Evolutionary conservation across 2,888 invertebrate species (phyloP), one percentile per base, ranked within the genome.

Genomic region (Tenthredo distinguenda): DNA sequence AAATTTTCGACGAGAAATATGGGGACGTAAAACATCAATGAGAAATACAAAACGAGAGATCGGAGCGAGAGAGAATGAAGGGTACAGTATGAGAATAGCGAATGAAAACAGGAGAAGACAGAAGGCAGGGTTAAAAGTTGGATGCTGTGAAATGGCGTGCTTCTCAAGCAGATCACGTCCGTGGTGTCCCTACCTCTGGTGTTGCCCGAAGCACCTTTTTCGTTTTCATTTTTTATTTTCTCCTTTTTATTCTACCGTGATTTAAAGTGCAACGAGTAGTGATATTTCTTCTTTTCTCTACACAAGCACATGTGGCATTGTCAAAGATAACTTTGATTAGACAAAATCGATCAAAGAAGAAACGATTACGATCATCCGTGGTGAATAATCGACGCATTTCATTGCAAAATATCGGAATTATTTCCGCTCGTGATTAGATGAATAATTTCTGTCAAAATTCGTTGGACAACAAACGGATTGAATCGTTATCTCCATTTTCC

Each of bases 1-100:
- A 85, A 86, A 86, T 82, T 82, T 81, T 10, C 5, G 43, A 86
- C 83, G 81, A 50, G 74, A 86, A 86, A 86, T 84, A 85, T 72
- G 68, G 12, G 10, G 84, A 21, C 62, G 81, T 18, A 15, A 37
- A 55, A 18, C n/a, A 55, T 77, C 55, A 21, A 62, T 43, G 47
- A 40, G 81, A 26, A 65, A 65, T 81, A 55, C 37, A n/a, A 65
- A 62, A 62, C 40, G 37, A 43, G 18, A 37, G 21, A 37, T 31
- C 4, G 15, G 40, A n/a, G 34, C 7, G 55, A 81, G 72, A 21
- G 40, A 2, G 55, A 40, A 21, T 47, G 31, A 37, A 21, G 26
- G 26, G 31, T 68, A 18, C 34, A 68, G 18, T 55, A 31, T 50
- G 50, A 77, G 50, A 77, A 55, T n/a, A 55, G 1, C 50, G 26